Evolutionary conservation across 2,797 vertebrate genomes (phyloP).

Genomic region (Xyrichtys novacula): DNA sequence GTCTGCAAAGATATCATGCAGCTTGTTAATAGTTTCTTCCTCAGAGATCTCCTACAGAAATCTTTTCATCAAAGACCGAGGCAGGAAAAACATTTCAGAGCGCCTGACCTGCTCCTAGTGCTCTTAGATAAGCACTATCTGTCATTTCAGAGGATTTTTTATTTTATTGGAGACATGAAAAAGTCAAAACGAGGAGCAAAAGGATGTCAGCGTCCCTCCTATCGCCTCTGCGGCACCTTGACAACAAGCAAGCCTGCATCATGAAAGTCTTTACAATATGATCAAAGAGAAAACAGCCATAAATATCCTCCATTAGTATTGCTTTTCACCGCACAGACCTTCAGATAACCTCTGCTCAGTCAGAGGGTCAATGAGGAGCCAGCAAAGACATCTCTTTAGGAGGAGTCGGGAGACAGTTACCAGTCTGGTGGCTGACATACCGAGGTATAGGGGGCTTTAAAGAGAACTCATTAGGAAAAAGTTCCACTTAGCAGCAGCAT

Average conservation of each 20-base stretch:
- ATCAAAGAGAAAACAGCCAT: constrained; percentile 55
- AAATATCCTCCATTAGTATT: constrained; percentile 22
- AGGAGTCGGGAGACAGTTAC: constrained; percentile 35
- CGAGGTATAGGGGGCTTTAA: constrained; percentile 39
- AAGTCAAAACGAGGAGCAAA: constrained; percentile 50
- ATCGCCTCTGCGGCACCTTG: constrained; percentile 26
- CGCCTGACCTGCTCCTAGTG: constrained; percentile 33
- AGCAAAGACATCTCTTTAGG: constrained; percentile 22
- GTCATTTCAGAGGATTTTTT: constrained; percentile 54
- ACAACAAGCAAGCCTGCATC: constrained; percentile 42
- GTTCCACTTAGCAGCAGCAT: constrained; percentile 39
- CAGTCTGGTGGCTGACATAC: constrained; percentile 37
- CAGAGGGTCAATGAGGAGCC: constrained; percentile 41
- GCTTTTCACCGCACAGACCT: constrained; percentile 38
- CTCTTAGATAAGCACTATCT: constrained; percentile 44
- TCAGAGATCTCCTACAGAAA: constrained; percentile 38
- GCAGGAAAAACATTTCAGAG: constrained; percentile 21
- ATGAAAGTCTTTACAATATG: constrained; percentile 34
- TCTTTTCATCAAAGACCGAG: constrained; percentile 42
- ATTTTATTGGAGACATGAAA: constrained; percentile 51
- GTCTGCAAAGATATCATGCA: constrained; percentile 27
- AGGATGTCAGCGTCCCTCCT: constrained; percentile 34
- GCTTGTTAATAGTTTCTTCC: constrained; percentile 14
- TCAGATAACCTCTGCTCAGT: constrained; percentile 43
- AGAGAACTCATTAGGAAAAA: constrained; percentile 52